A percentile compares a stretch with the other conserved stretches of the same genome.
Evolutionary conservation across 2,113 vertebrate species (phyloP).

Genomic region (Trogon melanurus): DNA sequence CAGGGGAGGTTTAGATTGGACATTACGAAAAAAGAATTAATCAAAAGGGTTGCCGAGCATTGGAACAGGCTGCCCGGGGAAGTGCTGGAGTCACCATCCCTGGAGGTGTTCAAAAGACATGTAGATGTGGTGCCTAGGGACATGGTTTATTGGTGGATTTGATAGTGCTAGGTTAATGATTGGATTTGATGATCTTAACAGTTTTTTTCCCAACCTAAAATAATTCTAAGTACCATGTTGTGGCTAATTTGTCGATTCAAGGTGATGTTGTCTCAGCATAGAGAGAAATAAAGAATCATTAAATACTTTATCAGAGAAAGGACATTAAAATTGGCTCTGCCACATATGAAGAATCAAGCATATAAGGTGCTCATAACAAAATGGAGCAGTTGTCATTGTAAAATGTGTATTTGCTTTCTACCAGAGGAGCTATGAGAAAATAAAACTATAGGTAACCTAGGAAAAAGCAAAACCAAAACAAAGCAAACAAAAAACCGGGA

Average conservation of each 20-base stretch:
- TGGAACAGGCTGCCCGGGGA: not conserved
- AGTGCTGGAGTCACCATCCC: not conserved
- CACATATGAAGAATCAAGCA: not conserved
- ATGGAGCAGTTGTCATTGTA: not conserved
- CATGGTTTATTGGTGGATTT: not conserved
- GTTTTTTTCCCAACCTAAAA: not conserved
- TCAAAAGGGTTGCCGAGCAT: not conserved
- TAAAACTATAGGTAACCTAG: not conserved
- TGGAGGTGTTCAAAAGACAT: not conserved
- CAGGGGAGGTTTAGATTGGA: not conserved
- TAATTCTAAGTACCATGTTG: not conserved
- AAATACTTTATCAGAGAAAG: not conserved
- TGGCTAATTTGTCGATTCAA: constrained; percentile 49
- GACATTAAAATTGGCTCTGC: constrained; percentile 8
- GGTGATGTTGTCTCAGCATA: not conserved
- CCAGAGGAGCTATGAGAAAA: not conserved
- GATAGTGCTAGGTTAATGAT: not conserved
- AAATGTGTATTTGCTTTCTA: constrained; percentile 18
- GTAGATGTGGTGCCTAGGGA: not conserved
- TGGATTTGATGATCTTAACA: not conserved
- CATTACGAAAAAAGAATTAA: not conserved
- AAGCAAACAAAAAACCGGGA: not conserved
- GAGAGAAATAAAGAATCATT: constrained; percentile 22
- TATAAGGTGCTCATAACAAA: not conserved
- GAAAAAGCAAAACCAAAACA: not conserved